Percentiles rank a stretch among this genome's conserved stretches.
Evolutionary conservation across 1,140 invertebrate species (phyloP).

Genomic region (Rhopalosiphum padi): DNA sequence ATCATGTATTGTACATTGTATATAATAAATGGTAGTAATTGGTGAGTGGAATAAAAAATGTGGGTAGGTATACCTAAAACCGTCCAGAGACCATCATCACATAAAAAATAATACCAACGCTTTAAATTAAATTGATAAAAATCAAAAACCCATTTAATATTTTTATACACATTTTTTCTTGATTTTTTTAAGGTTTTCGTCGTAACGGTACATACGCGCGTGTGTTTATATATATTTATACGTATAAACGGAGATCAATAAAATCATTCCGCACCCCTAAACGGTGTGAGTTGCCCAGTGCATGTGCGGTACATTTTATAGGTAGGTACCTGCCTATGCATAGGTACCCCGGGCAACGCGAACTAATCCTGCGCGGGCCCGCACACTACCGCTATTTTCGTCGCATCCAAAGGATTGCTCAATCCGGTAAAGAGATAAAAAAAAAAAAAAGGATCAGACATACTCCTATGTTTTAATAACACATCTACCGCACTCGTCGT

Average conservation of each 20-base stretch:
- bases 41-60: not conserved
- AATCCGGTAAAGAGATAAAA: not conserved
- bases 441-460: conserved; percentile 42
- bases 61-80: not conserved
- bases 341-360: not conserved
- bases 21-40: not conserved
- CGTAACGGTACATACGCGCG: not conserved
- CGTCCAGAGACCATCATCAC: not conserved
- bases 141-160: conserved; percentile 32
- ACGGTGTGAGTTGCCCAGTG: not conserved
- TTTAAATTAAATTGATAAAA: conserved; percentile 53
- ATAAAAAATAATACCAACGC: not conserved
- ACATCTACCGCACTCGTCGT: conserved; percentile 15
- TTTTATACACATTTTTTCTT: not conserved
- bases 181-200: not conserved
- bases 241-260: not conserved
- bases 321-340: not conserved
- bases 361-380: not conserved
- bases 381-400: conserved; percentile 44
- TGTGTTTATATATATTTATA: not conserved
- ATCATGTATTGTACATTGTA: no score
- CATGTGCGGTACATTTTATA: not conserved
- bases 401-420: conserved; percentile 38
- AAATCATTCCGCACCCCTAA: conserved; percentile 27
- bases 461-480: conserved; percentile 33